These are phyloP conservation scores for Agrochola lychnidis DNA, from an alignment of 2,888 invertebrate genomes.

Conservation along the genomic window DNA sequence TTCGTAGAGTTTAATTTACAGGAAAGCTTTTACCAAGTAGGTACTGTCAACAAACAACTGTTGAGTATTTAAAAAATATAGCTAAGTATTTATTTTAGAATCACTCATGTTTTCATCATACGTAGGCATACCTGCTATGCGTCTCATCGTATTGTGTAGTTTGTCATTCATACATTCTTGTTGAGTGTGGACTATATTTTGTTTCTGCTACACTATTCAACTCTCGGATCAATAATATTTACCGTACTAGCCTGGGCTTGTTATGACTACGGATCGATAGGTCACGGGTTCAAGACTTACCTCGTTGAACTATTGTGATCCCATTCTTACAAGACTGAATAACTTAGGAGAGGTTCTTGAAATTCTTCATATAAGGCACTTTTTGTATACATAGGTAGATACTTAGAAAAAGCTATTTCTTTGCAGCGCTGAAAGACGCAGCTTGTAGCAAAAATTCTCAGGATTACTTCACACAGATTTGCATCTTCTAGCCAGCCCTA, in stretches of 20 bases:
- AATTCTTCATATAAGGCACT: not conserved
- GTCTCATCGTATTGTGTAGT: not conserved
- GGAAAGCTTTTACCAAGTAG: too few relatives aligned
- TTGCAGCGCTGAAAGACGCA: not conserved
- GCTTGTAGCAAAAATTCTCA: not conserved
- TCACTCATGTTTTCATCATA: too few relatives aligned
- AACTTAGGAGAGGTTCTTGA: not conserved
- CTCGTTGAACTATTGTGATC: constrained; percentile 22
- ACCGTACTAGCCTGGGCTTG: not conserved
- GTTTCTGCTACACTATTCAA: not conserved
- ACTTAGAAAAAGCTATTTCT: not conserved
- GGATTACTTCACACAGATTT: not conserved
- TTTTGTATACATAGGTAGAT: not conserved
- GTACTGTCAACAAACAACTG: too few relatives aligned
- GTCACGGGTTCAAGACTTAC: constrained; percentile 19
- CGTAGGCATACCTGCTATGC: not conserved
- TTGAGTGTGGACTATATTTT: not conserved
- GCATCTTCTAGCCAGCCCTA: constrained; percentile 18
- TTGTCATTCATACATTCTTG: not conserved
- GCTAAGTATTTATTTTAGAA: too few relatives aligned
- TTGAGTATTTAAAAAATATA: too few relatives aligned
- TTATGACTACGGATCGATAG: constrained; percentile 26
- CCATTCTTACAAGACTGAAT: constrained; percentile 12
- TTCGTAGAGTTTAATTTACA: too few relatives aligned
- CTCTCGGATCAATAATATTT: constrained; percentile 15